Percentiles rank a stretch among this genome's conserved stretches.
Evolutionary conservation across 2,797 vertebrate species (phyloP).

Genomic region (Jordanella pulchra): DNA sequence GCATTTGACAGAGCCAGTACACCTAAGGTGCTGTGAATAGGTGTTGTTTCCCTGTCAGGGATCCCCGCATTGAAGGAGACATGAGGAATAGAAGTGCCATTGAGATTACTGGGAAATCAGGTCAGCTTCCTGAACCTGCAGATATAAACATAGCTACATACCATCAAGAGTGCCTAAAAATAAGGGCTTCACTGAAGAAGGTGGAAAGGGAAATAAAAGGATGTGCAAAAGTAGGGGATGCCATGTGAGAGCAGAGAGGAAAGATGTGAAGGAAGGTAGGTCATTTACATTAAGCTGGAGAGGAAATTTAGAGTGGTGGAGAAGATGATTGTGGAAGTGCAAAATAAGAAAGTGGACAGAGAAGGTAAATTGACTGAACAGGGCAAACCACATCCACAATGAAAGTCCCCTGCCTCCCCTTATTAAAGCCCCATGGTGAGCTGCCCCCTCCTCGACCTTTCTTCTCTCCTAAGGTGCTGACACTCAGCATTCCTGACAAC

Average conservation of each 20-base stretch:
- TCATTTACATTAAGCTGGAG: constrained; percentile 22
- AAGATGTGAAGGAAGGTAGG: constrained; percentile 25
- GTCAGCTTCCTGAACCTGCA: constrained; percentile 54
- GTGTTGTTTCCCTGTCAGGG: constrained; percentile 51
- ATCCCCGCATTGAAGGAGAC: constrained; percentile 32
- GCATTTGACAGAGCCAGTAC: constrained; percentile 8
- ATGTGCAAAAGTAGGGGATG: not conserved
- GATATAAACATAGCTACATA: constrained; percentile 39
- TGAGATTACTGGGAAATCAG: constrained; percentile 57
- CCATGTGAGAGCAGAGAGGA: not conserved
- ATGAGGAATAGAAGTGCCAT: constrained; percentile 47
- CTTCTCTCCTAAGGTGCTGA: constrained; percentile 34
- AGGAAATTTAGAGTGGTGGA: not conserved
- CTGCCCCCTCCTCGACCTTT: not conserved
- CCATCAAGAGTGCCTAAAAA: constrained; percentile 57
- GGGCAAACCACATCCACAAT: constrained; percentile 25
- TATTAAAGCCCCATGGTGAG: constrained; percentile 51
- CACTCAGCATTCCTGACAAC: constrained; percentile 54
- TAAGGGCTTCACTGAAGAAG: constrained; percentile 52
- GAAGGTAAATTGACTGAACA: constrained; percentile 23
- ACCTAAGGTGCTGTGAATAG: constrained; percentile 48
- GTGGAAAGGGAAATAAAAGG: constrained; percentile 52
- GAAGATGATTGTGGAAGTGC: not conserved
- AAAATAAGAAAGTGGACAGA: constrained; percentile 25
- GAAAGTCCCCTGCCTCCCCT: constrained; percentile 60